Conservation (phyloP, 2,888 invertebrate species). For the Sabellastarte sp. region DNA sequence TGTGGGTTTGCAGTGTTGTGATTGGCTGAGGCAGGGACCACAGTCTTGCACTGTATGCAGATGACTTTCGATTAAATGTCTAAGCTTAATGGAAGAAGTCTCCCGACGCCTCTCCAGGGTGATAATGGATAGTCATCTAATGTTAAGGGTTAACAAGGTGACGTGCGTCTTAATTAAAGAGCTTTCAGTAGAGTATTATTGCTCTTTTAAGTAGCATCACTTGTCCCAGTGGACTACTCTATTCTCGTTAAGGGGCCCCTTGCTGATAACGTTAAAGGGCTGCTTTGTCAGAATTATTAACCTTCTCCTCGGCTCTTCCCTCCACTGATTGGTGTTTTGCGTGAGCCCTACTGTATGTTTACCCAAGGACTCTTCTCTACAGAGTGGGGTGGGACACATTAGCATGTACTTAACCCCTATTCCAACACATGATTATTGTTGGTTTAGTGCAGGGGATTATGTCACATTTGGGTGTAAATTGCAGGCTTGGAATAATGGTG, state of each 20-base stretch:
- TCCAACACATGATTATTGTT: no score
- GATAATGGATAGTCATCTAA: background rate
- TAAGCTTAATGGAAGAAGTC: background rate
- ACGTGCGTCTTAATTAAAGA: background rate
- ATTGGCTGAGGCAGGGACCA: no score
- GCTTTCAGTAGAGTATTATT: background rate
- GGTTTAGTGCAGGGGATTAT: no score
- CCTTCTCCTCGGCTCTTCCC: background rate
- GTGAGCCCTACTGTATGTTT: no score
- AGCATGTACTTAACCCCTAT: no score
- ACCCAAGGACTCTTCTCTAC: no score
- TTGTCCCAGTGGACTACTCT: background rate
- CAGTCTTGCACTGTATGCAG: no score
- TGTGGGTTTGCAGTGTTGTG: no score
- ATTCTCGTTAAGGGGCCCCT: background rate
- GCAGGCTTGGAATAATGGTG: no score
- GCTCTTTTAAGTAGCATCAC: background rate
- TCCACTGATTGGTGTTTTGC: background rate
- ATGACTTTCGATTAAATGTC: background rate
- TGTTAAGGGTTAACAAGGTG: background rate
- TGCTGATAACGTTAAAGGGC: background rate
- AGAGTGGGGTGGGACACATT: no score
- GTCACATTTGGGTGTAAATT: no score
- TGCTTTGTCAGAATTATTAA: background rate
- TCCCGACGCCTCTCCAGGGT: background rate